Conservation (phyloP, 1,140 invertebrate genomes). For the Drosophila biarmipes region DNA sequence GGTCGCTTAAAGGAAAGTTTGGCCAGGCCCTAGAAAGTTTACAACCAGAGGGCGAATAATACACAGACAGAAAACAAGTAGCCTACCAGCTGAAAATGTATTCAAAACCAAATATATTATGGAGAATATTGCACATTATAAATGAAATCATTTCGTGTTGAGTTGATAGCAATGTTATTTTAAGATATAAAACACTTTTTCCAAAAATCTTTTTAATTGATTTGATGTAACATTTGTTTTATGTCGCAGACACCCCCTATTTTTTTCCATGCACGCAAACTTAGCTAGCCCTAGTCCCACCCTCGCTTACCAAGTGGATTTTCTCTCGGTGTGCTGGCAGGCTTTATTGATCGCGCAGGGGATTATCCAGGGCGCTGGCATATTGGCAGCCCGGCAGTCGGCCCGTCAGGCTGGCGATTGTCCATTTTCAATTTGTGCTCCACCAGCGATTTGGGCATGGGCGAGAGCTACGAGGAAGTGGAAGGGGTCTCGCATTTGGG, state of each 20-base stretch:
- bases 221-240: too few species aligned
- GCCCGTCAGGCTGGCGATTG: slow-evolving; percentile 47
- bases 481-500: slow-evolving; percentile 3
- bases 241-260: too few species aligned
- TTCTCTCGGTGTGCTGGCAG: slow-evolving; percentile 38
- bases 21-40: background rate
- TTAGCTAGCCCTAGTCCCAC: background rate
- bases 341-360: slow-evolving; percentile 77
- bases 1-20: too few species aligned
- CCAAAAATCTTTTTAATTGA: too few species aligned
- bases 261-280: background rate
- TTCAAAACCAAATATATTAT: too few species aligned
- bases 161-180: too few species aligned
- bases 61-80: background rate
- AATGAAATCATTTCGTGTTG: too few species aligned
- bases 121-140: too few species aligned
- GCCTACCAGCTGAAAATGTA: too few species aligned
- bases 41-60: background rate
- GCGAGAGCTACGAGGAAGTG: background rate
- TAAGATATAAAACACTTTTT: too few species aligned
- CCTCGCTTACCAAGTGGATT: background rate
- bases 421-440: slow-evolving; percentile 78
- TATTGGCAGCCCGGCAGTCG: slow-evolving; percentile 65
- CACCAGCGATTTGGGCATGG: slow-evolving; percentile 14
- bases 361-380: slow-evolving; percentile 74